Evolutionary conservation across 2,888 invertebrate genomes (phyloP), one percentile per base, ranked within the genome.

Genomic region (Meiosimyza decipiens): DNA sequence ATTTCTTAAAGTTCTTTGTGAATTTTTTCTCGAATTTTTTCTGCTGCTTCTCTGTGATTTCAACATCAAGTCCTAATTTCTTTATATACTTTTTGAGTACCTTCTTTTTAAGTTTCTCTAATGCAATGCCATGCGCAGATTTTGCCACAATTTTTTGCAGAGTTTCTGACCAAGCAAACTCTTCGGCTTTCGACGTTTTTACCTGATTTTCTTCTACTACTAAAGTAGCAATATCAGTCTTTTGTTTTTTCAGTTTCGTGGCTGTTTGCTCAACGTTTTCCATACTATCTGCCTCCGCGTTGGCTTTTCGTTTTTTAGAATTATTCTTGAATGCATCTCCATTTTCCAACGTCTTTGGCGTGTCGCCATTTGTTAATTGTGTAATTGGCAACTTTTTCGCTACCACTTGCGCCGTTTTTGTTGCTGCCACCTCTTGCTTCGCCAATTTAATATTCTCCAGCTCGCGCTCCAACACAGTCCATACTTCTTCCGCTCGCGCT

Each of bases 61-160:
- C 90, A 60, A 85, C 76, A 51, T n/a, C 49, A n/a, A 82, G 80
- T 1, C 89, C 82, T 12, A 82, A 62, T 75, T 84, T 83, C 55
- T 85, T 80, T 33, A 75, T 75, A 78, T 92, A 94, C 78, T 91
- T 92, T 63, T 90, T 89, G 2, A 93, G 82, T 9, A 95, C 91
- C 87, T 94, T 95, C 83, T 93, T 94, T 79, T 92, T 91, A 18
- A 96, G 86, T 80, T 93, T 93, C 81, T 93, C 93, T 71, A 93
- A 83, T 0, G 91, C 89, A 59, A 95, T 88, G 80, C 92, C 92
- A 77, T 92, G 91, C 6, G 89, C 90, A 80, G 75, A 59, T 71
- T 84, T 84, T 52, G 73, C 70, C 9, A 81, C 82, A 67, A 84
- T 73, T 63, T 83, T 82, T 1, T 75, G 70, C 5, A 84, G 50